Conservation (phyloP, 2,888 invertebrate species). For the Nomada lathburiana region DNA sequence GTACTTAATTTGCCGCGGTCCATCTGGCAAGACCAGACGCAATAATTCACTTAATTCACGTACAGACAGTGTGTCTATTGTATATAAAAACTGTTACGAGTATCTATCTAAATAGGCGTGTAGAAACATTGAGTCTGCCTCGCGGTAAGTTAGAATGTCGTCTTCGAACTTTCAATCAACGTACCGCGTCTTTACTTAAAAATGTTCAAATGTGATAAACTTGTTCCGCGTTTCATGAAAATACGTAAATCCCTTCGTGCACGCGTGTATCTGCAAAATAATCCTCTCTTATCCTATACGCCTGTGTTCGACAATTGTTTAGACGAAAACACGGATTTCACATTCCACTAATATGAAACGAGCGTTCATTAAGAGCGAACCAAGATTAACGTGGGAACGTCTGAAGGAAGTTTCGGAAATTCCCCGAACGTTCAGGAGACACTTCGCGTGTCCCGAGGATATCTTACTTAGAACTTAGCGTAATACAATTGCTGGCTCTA, state of each 20-base stretch:
- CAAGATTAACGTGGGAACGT: constrained; percentile 60
- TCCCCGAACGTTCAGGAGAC: constrained; percentile 57
- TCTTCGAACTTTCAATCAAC: constrained; percentile 34
- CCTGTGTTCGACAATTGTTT: constrained; percentile 5
- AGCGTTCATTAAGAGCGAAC: constrained; percentile 56
- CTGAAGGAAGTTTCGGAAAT: constrained; percentile 58
- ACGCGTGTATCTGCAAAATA: not conserved
- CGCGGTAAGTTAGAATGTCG: constrained; percentile 62
- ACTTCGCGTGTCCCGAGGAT: constrained; percentile 36
- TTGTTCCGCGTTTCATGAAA: not conserved
- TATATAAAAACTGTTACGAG: constrained; percentile 70
- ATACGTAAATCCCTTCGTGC: no score
- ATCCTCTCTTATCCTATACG: not conserved
- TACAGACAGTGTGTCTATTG: constrained; percentile 60
- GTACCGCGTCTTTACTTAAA: not conserved
- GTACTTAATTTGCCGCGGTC: not conserved
- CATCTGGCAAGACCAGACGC: constrained; percentile 57
- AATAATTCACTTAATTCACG: constrained; percentile 64
- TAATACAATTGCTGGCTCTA: constrained; percentile 53
- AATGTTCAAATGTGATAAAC: no score
- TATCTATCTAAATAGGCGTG: constrained; percentile 70
- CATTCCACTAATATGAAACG: constrained; percentile 34
- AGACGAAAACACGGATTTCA: constrained; percentile 28
- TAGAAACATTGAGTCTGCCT: constrained; percentile 71
- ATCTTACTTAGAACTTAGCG: constrained; percentile 52